These are phyloP conservation scores for Halichondria panicea DNA, from an alignment of 37 sponge, comb jelly and placozoan species.

Conservation along the genomic window DNA sequence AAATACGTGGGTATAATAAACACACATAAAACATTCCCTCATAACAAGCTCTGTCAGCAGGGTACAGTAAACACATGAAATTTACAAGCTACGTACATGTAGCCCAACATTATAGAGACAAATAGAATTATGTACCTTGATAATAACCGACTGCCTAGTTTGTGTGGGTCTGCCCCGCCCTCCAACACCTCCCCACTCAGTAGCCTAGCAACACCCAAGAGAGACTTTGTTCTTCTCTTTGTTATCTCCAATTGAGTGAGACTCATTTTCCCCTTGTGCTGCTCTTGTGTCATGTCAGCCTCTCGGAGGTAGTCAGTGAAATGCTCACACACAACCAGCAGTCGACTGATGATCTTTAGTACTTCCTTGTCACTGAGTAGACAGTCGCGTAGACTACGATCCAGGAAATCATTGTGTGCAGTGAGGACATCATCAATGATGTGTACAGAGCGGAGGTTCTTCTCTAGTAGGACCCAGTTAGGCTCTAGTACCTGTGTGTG, in stretches of 20 bases:
- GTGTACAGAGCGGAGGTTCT: conserved; percentile 42
- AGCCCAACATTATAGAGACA: too few relatives aligned
- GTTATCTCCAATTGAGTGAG: not conserved
- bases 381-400: conserved; percentile 90
- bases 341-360: conserved; percentile 69
- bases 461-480: conserved; percentile 76
- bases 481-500: conserved; percentile 89
- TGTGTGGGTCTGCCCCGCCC: not conserved
- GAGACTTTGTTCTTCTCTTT: too few relatives aligned
- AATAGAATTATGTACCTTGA: too few relatives aligned
- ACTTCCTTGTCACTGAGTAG: conserved; percentile 85
- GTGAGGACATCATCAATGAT: conserved; percentile 93
- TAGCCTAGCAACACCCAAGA: not conserved
- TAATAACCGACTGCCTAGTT: conserved; percentile 11
- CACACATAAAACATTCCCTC: too few relatives aligned
- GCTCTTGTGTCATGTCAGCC: not conserved
- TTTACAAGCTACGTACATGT: too few relatives aligned
- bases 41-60: too few relatives aligned
- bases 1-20: too few relatives aligned
- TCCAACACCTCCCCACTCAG: not conserved
- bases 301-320: conserved; percentile 72
- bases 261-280: not conserved
- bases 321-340: conserved; percentile 68
- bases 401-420: conserved; percentile 94
- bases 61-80: too few relatives aligned